Evolutionary conservation across 2,113 vertebrate genomes (phyloP), one percentile per base, ranked within the genome.

Genomic region (Suncus etruscus): DNA sequence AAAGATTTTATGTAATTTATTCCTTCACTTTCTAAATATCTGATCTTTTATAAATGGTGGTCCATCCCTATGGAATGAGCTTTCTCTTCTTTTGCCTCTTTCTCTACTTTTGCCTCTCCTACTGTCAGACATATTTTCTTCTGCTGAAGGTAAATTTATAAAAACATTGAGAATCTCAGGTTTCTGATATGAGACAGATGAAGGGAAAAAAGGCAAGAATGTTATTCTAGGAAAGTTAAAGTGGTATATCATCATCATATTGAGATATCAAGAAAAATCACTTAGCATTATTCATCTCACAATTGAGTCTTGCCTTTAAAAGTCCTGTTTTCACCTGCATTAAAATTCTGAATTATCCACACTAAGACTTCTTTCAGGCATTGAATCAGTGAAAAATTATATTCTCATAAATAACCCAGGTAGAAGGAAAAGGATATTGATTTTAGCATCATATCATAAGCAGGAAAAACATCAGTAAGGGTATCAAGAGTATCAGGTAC

Each of bases 351-450:
- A 81, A 16, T 87, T 86, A 69, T 31, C 15, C 11, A 48, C 54
- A 74, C 18, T 66, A 80, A 82, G 15, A 47, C 70, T 90, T 76
- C 39, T 82, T 87, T 91, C 47, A 82, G 74, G 4, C 1, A 61
- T 79, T 83, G 73, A 81, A 58, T 88, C 47, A 50, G 27, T n/a
- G 16, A 70, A 9, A 75, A 10, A 12, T 58, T 92, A 80, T 48
- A 74, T 76, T 78, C 85, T 94, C 74, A 90, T 90, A 90, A 91
- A 75, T 68, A 90, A 90, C 85, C 79, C 27, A 90, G 73, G 45
- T 80, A 11, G 54, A 80, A 86, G 20, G 27, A 80, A 78, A 69
- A 66, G 77, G 65, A 94, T 63, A 95, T n/a, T 90, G 76, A 94
- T 94, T 75, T 58, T 90, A 78, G 31, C 69, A 90, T 91, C 81